Percentiles rank a stretch among this genome's conserved stretches.
These are phyloP conservation scores for Prosopocoilus inquinatus DNA, from an alignment of 2,888 invertebrate species.

Conservation along the genomic window DNA sequence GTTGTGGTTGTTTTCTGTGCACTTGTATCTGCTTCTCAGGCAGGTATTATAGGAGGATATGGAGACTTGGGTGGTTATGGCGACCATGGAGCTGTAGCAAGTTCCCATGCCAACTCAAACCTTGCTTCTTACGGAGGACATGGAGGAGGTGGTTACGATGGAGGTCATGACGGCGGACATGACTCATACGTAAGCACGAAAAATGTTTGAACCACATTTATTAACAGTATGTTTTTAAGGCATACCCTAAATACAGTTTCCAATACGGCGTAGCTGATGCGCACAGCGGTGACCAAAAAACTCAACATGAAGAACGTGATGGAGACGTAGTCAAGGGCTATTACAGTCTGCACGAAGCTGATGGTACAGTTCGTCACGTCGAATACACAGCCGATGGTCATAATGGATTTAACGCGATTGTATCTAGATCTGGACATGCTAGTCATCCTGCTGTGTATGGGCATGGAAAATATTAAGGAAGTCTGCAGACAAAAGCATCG, in stretches of 20 bases:
- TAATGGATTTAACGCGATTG: conserved; percentile 35
- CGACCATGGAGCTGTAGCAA: background rate
- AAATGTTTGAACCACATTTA: conserved; percentile 1
- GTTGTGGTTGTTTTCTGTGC: background rate
- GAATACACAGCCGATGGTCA: conserved; percentile 33
- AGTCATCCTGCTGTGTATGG: conserved; percentile 16
- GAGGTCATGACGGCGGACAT: conserved; percentile 4
- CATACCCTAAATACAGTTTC: conserved; percentile 32
- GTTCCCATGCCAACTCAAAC: conserved; percentile 7
- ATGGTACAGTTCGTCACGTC: conserved; percentile 37
- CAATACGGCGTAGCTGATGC: conserved; percentile 36
- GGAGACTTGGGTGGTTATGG: conserved; percentile 5
- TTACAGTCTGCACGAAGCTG: conserved; percentile 37
- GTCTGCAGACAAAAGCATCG: too few relatives aligned
- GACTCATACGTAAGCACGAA: background rate
- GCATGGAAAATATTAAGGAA: background rate
- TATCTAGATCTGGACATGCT: conserved; percentile 31
- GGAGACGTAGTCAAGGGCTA: conserved; percentile 35
- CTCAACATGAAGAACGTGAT: conserved; percentile 34
- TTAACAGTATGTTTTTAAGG: conserved; percentile 13
- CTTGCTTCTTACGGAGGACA: conserved; percentile 10
- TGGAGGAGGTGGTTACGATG: conserved; percentile 8
- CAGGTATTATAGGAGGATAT: background rate
- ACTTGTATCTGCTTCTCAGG: background rate
- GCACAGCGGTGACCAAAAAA: conserved; percentile 37